phyloP scores from a whole-genome alignment of 2,113 vertebrate genomes.

The Ammospiza caudacuta region DNA sequence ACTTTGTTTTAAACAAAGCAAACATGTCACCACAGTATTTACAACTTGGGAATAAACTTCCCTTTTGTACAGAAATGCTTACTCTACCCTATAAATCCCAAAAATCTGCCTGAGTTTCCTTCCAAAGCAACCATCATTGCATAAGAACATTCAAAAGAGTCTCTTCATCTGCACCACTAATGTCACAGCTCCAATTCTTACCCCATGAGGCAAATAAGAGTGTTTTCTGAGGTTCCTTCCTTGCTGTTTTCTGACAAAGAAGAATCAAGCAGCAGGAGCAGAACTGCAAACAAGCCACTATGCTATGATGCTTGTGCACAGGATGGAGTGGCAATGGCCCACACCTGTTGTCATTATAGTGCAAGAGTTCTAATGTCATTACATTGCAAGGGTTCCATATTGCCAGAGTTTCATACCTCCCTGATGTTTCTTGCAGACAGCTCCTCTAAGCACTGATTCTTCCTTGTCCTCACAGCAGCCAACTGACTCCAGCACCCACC shows the following conservation, averaged over 20 bases:
- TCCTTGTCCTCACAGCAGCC: too few relatives aligned
- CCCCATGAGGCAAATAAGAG: accelerated
- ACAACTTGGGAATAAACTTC: not conserved
- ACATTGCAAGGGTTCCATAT: too few relatives aligned
- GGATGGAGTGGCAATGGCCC: not conserved
- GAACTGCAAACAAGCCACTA: not conserved
- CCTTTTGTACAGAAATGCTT: not conserved
- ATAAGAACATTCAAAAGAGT: not conserved
- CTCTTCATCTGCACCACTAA: not conserved
- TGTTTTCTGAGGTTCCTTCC: not conserved
- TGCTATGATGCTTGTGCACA: accelerated
- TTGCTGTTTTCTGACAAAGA: not conserved
- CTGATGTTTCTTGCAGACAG: too few relatives aligned
- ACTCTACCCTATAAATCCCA: not conserved
- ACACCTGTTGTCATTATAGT: not conserved
- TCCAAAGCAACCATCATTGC: not conserved
- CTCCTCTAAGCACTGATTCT: too few relatives aligned
- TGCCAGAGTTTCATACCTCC: too few relatives aligned
- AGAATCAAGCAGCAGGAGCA: accelerated
- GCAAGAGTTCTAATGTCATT: too few relatives aligned
- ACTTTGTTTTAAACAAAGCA: not conserved
- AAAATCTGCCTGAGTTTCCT: not conserved
- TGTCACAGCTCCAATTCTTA: not conserved
- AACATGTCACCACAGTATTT: not conserved
- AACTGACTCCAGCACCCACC: too few relatives aligned